phyloP scores from a whole-genome alignment of 2,113 vertebrate genomes.

The Larimichthys crocea region DNA sequence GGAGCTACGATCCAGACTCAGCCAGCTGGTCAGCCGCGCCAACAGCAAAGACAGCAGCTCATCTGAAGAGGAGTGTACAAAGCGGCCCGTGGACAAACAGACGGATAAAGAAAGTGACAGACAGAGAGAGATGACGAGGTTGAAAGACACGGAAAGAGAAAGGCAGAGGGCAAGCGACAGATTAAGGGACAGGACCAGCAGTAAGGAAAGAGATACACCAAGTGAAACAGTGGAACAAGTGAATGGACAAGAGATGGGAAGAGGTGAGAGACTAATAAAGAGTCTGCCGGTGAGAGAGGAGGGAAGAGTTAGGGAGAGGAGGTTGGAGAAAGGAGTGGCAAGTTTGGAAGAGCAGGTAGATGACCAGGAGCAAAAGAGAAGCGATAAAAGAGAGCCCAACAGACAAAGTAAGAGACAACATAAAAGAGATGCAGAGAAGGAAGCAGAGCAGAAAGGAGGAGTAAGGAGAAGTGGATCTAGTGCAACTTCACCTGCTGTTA shows the following conservation, averaged over 20 bases:
- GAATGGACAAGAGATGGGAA: constrained; percentile 60
- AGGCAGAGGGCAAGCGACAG: constrained; percentile 63
- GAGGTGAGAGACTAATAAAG: constrained; percentile 51
- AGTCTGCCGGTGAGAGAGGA: constrained; percentile 50
- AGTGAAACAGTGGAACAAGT: constrained; percentile 45
- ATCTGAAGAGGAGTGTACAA: constrained; percentile 85
- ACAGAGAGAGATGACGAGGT: constrained; percentile 47
- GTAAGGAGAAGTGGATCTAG: constrained; percentile 83
- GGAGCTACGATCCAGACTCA: constrained; percentile 84
- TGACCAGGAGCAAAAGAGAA: constrained; percentile 54
- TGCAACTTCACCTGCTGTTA: constrained; percentile 64
- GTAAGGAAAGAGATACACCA: constrained; percentile 31
- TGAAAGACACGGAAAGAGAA: constrained; percentile 52
- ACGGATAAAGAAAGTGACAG: constrained; percentile 72
- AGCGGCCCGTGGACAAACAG: constrained; percentile 73
- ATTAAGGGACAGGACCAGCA: constrained; percentile 16
- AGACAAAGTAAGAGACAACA: constrained; percentile 79
- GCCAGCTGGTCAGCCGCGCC: constrained; percentile 85
- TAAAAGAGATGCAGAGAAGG: constrained; percentile 68
- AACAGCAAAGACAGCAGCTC: constrained; percentile 86
- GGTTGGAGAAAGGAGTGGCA: constrained; percentile 46
- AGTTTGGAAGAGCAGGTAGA: constrained; percentile 51
- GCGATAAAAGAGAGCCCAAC: constrained; percentile 52
- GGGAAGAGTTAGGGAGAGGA: constrained; percentile 35
- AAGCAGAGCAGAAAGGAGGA: constrained; percentile 41